Base-by-base conservation (phyloP, 2,888 invertebrate genomes). In the Argyra leucocephala region DNA sequence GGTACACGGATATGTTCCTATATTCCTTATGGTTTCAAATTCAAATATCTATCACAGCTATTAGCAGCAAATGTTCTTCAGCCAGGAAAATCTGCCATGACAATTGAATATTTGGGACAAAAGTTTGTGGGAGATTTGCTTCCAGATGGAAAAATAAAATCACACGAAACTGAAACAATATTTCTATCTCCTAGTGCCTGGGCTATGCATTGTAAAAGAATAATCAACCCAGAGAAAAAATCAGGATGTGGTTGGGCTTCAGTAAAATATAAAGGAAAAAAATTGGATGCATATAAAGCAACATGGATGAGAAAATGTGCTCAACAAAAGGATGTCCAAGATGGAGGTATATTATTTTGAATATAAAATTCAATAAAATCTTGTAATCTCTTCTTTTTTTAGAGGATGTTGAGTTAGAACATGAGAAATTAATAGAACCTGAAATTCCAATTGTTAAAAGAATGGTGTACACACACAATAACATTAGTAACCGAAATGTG, bases 191-290 rank as follows among this genome's bases (percentile, higher is more conserved):
- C 94, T 2, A 93, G 92, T 72, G 92, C 94, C 2, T 95, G 94
- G 94, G 94, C 93, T 0, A 90, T 92, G 76, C 90, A 93, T 75
- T 94, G 94, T 75, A 94, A 94, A 76, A 85, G 91, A 70, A 90
- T 93, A 66, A 91, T 94, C 63, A 93, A 94, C 79, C 93, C 94
- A 0, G 90, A 91, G 69, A 93, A 93, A 78, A 90, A 93, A 74
- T 93, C 93, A 57, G 93, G 93, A 1, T 94, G 93, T 81, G 94
- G 94, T 2, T 94, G 95, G 94, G 93, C 93, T 3, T 92, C 93
- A 3, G 93, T 93, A 48, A 89, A 91, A 74, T 94, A 93, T 74
- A 88, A 86, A 75, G 93, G 92, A 1, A 89, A 89, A 74, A 93
- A 93, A 78, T 79, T 95, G 74, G 94, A 94, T 76, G 88, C 90